Base-by-base conservation (phyloP, 2,113 vertebrate species). In the Onychorhynchus coronatus region DNA sequence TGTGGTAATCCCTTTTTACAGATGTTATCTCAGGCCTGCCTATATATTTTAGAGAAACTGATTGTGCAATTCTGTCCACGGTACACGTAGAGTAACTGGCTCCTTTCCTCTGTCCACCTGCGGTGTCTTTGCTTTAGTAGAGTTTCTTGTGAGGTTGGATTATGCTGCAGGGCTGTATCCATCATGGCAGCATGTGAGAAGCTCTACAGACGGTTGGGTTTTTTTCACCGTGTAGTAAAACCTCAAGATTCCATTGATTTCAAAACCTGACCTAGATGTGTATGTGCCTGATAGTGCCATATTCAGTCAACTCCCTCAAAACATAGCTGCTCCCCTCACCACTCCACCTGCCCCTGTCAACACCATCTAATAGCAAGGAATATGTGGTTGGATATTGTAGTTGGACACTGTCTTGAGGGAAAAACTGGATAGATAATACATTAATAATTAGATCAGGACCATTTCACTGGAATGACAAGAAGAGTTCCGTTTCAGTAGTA, bases 271-370 rank as follows among this genome's bases (percentile, higher is more conserved):
- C 41, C 15, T 42, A 65, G 27, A 14, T 49, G 7, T 9, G 23
- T 55, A 5, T 41, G 3, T 55, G 11, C 70, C 37, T 53, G 14
- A 56, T 21, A 33, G 10, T 52, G 5, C 8, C 2, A 1, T 30
- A 15, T 50, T 89, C 28, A 61, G n/a, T 35, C 18, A 71, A 46
- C 37, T 6, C 4, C 7, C 11, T 7, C 8, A 76, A 67, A 93
- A 47, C 1, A 21, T 9, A 56, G 8, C 16, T 84, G 12, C 16
- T 73, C 89, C 11, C 13, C 13, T 74, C 2, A 5, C 20, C 14
- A 19, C 3, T 5, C 9, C 16, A 39, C 12, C 50, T 88, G 14
- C 3, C 7, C 5, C 9, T 1, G 2, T 8, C 24, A 9, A 25
- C 11, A 44, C 5, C 47, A 37, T 74, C 12, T 50, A 58, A 30